These are phyloP conservation scores for Oxygymnocypris stewartii DNA, from an alignment of 2,113 vertebrate species.

Conservation along the genomic window DNA sequence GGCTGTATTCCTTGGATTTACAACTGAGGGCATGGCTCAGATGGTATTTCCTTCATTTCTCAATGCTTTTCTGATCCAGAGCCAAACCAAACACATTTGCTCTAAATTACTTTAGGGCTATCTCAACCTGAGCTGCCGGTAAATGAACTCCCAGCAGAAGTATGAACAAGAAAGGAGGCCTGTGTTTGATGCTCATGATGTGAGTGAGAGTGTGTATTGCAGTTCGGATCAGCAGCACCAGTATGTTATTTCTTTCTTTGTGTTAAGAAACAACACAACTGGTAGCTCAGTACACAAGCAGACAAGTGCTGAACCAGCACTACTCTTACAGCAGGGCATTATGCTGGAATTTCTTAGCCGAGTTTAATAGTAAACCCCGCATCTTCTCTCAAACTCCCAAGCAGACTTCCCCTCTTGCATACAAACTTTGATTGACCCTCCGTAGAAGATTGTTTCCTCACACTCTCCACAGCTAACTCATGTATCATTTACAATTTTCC, in stretches of 20 bases:
- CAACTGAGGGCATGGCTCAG: conserved; percentile 8
- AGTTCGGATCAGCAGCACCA: neutral
- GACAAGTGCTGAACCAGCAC: conserved; percentile 10
- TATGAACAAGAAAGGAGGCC: neutral
- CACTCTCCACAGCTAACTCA: neutral
- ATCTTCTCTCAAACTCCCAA: neutral
- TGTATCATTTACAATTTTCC: conserved; percentile 9
- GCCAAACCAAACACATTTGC: conserved; percentile 38
- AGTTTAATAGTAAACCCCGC: neutral
- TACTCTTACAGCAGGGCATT: neutral
- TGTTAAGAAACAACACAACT: neutral
- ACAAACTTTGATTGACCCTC: neutral
- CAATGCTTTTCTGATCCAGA: neutral
- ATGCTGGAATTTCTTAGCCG: neutral
- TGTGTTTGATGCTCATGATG: neutral
- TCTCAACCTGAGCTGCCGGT: neutral
- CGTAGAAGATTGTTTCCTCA: neutral
- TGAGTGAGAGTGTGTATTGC: neutral
- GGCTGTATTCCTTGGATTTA: neutral
- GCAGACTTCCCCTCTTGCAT: neutral
- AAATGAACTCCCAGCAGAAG: neutral
- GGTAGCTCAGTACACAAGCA: neutral
- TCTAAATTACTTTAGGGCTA: conserved; percentile 21
- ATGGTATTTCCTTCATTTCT: neutral
- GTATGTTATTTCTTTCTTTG: neutral